Evolutionary conservation across 2,113 vertebrate genomes (phyloP).

Genomic region (Pseudopodoces humilis): DNA sequence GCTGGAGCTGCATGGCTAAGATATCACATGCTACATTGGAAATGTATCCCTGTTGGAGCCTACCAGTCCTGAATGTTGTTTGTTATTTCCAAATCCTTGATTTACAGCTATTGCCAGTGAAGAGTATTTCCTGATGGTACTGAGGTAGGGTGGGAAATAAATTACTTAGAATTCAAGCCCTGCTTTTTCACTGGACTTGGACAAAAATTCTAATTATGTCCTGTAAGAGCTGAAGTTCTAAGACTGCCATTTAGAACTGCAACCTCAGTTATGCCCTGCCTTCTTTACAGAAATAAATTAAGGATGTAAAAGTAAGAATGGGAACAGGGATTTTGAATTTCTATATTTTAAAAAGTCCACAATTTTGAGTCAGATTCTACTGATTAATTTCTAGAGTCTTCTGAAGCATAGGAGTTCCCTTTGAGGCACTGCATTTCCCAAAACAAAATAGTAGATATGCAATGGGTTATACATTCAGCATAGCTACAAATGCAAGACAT

Average conservation of each 20-base stretch:
- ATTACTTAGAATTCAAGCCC: background rate
- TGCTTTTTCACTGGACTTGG: background rate
- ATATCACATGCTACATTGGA: background rate
- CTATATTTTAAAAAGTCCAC: fast-evolving
- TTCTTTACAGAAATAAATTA: background rate
- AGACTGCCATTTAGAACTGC: background rate
- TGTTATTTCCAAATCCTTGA: background rate
- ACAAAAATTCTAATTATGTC: background rate
- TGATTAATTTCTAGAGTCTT: background rate
- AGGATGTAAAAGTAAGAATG: background rate
- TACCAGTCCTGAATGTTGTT: background rate
- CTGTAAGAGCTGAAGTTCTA: background rate
- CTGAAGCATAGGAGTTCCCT: background rate
- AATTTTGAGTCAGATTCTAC: background rate
- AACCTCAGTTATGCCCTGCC: background rate
- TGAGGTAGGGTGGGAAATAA: background rate
- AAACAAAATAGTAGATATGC: background rate
- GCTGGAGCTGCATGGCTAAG: background rate
- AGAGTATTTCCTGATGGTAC: background rate
- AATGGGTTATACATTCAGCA: background rate
- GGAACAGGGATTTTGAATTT: background rate
- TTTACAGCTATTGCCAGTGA: background rate
- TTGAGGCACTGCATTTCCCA: background rate
- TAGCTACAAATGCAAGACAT: background rate
- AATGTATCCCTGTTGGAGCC: background rate